phyloP scores from a whole-genome alignment of 2,888 invertebrate species.

The Gasteruption jaculator region DNA sequence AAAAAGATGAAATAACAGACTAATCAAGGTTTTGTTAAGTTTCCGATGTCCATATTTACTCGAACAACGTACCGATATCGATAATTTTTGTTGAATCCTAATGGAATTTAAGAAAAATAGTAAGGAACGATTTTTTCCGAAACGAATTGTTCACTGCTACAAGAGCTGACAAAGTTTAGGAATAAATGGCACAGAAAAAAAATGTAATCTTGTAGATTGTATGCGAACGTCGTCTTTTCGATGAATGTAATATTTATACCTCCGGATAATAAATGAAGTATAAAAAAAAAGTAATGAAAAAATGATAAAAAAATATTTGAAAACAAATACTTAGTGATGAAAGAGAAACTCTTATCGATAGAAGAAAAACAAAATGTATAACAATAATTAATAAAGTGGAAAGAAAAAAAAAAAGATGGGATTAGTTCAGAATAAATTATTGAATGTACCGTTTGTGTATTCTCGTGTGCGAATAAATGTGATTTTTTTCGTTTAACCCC shows the following conservation, averaged over 20 bases:
- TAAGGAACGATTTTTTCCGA: conserved; percentile 17
- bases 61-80: no score
- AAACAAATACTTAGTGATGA: no score
- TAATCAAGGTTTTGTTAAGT: no score
- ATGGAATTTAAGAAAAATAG: no score
- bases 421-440: conserved; percentile 47
- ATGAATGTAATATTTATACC: conserved; percentile 48
- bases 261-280: conserved; percentile 36
- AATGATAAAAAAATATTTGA: conserved; percentile 13
- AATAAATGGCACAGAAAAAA: conserved; percentile 15
- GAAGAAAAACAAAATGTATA: no score
- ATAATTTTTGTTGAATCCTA: no score
- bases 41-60: no score
- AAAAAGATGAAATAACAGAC: no score
- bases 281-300: conserved; percentile 21
- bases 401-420: no score
- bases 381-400: no score
- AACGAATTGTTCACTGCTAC: conserved; percentile 18
- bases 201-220: conserved; percentile 33
- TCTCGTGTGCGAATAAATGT: conserved; percentile 52
- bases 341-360: conserved; percentile 35
- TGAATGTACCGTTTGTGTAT: conserved; percentile 50
- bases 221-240: conserved; percentile 39
- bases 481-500: no score
- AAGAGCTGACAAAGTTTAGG: conserved; percentile 10